Evolutionary conservation across 2,888 invertebrate genomes (phyloP).

Genomic region (Agrotis ipsilon): DNA sequence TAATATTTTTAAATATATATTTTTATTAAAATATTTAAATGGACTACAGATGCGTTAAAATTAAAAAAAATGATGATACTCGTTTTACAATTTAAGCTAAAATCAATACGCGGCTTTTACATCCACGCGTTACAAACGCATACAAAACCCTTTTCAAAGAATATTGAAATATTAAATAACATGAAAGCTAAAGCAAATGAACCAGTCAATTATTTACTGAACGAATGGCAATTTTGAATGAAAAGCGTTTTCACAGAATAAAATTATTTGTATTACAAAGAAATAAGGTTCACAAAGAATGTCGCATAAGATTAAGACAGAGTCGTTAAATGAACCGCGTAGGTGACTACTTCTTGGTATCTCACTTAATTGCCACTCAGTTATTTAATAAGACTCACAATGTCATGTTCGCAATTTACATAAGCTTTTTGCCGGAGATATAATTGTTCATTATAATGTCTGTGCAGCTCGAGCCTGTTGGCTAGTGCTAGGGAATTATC

Average conservation of each 20-base stretch:
- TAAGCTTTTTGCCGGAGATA: slow-evolving; percentile 79
- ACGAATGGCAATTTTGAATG: slow-evolving; percentile 2
- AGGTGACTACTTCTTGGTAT: slow-evolving; percentile 60
- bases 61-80: background rate
- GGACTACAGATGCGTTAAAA: no score
- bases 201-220: slow-evolving; percentile 28
- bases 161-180: slow-evolving; percentile 28
- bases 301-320: slow-evolving; percentile 40
- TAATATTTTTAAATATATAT: no score
- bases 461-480: slow-evolving; percentile 69
- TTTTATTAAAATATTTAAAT: no score
- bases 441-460: slow-evolving; percentile 81
- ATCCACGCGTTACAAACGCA: slow-evolving; percentile 5
- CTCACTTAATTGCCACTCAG: slow-evolving; percentile 71
- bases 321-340: slow-evolving; percentile 47
- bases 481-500: slow-evolving; percentile 77
- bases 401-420: slow-evolving; percentile 79
- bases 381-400: slow-evolving; percentile 78
- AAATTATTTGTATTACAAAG: slow-evolving; percentile 18
- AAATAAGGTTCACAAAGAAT: slow-evolving; percentile 34
- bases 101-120: slow-evolving; percentile 11
- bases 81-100: background rate
- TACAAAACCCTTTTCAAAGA: slow-evolving; percentile 29
- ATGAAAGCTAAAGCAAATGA: slow-evolving; percentile 30
- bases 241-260: slow-evolving; percentile 14